phyloP scores from a whole-genome alignment of 2,888 invertebrate genomes.

The Caenorhabditis panamensis region DNA sequence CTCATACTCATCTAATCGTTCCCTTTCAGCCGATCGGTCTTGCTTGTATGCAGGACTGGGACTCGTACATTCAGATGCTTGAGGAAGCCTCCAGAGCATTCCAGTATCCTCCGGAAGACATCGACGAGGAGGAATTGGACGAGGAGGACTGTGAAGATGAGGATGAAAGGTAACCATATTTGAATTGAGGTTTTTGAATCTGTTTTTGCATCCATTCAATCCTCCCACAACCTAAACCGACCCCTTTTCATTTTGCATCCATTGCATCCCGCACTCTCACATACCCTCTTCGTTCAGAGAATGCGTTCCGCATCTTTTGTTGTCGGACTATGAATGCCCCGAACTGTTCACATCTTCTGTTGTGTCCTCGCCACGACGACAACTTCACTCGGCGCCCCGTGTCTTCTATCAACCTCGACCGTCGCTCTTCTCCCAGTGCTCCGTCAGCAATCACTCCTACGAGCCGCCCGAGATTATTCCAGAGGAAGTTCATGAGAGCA shows the following conservation, averaged over 20 bases:
- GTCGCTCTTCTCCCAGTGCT: conserved; percentile 19
- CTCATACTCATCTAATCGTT: not conserved
- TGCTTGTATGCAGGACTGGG: conserved; percentile 80
- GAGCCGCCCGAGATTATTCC: conserved; percentile 50
- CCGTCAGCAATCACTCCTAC: conserved; percentile 31
- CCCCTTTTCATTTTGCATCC: not conserved
- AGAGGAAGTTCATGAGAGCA: conserved; percentile 46
- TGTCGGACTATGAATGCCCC: conserved; percentile 28
- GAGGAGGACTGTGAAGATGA: conserved; percentile 45
- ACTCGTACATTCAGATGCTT: conserved; percentile 78
- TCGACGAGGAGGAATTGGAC: conserved; percentile 26
- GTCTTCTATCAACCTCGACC: conserved; percentile 45
- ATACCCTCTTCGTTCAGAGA: conserved; percentile 41
- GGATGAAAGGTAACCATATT: conserved; percentile 36
- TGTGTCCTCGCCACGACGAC: conserved; percentile 10
- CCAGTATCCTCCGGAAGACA: conserved; percentile 51
- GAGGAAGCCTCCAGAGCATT: conserved; percentile 68
- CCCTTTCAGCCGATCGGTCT: conserved; percentile 78
- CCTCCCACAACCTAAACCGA: not conserved
- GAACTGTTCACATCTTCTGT: conserved; percentile 38
- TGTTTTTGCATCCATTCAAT: conserved; percentile 25
- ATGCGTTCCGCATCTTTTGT: conserved; percentile 52
- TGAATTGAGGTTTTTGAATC: not conserved
- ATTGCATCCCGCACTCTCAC: conserved; percentile 21
- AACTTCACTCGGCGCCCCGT: conserved; percentile 49